Evolutionary conservation across 2,888 invertebrate genomes (phyloP).

Genomic region (Caenorhabditis sulstoni): DNA sequence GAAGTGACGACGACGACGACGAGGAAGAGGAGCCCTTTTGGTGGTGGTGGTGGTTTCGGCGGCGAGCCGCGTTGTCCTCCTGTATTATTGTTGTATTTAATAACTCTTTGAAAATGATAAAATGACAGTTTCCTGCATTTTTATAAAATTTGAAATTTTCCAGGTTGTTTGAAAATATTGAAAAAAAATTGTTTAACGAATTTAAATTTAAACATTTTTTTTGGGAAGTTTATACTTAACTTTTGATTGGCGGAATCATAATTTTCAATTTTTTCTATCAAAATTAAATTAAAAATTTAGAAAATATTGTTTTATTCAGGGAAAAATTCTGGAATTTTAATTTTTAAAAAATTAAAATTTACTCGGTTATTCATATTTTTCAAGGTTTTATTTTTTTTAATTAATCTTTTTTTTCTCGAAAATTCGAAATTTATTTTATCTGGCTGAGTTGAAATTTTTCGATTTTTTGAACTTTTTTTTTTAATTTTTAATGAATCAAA

Average conservation of each 20-base stretch:
- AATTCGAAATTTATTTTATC: too few relatives aligned
- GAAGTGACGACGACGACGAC: background rate
- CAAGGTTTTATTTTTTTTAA: background rate
- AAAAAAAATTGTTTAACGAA: too few relatives aligned
- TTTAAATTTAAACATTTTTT: too few relatives aligned
- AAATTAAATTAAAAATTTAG: background rate
- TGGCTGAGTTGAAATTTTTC: background rate
- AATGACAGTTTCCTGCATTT: background rate
- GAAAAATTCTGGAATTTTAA: background rate
- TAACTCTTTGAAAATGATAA: background rate
- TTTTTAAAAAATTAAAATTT: background rate
- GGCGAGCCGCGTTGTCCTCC: constrained; percentile 45
- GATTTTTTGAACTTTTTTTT: background rate
- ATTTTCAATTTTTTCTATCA: background rate
- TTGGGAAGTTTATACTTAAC: too few relatives aligned
- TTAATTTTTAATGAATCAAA: constrained; percentile 5
- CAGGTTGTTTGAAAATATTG: too few relatives aligned
- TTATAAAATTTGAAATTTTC: too few relatives aligned
- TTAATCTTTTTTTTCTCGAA: too few relatives aligned
- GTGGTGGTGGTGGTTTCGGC: constrained; percentile 5
- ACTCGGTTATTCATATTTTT: background rate
- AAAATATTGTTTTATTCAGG: background rate
- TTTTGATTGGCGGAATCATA: too few relatives aligned
- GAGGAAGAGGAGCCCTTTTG: background rate
- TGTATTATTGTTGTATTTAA: background rate